Evolutionary conservation across 2,888 invertebrate species (phyloP).

Genomic region (Lottia scabra): DNA sequence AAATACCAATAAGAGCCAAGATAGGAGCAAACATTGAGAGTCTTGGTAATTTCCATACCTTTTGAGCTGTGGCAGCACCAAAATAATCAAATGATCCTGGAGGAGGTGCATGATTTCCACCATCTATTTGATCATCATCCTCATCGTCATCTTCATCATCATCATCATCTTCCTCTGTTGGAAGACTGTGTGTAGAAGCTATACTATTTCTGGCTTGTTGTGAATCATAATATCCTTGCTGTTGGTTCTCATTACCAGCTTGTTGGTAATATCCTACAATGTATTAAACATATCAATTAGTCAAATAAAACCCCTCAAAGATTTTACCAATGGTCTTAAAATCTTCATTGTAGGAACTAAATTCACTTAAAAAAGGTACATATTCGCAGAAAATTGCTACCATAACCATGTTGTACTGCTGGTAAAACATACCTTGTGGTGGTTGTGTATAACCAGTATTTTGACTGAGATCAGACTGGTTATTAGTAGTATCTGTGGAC

Average conservation of each 20-base stretch:
- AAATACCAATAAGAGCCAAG: too few relatives aligned
- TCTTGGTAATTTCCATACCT: background rate
- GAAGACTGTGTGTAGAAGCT: conserved; percentile 37
- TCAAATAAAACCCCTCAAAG: too few relatives aligned
- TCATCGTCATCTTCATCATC: conserved; percentile 36
- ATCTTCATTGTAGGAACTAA: too few relatives aligned
- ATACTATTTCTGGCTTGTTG: conserved; percentile 28
- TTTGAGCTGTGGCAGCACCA: conserved; percentile 34
- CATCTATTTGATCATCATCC: conserved; percentile 17
- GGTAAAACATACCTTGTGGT: too few relatives aligned
- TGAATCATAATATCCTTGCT: background rate
- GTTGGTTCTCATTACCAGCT: background rate
- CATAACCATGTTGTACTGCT: too few relatives aligned
- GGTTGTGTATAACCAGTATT: too few relatives aligned
- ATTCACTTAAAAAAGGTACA: too few relatives aligned
- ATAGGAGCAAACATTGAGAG: too few relatives aligned
- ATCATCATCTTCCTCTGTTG: conserved; percentile 32
- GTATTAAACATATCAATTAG: background rate
- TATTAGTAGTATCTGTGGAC: too few relatives aligned
- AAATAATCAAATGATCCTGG: conserved; percentile 40
- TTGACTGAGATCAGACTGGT: too few relatives aligned
- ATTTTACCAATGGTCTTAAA: too few relatives aligned
- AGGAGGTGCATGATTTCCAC: background rate
- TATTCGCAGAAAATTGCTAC: too few relatives aligned
- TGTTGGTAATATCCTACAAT: background rate